phyloP scores from a whole-genome alignment of 1,140 invertebrate species.

The Drosophila orena region DNA sequence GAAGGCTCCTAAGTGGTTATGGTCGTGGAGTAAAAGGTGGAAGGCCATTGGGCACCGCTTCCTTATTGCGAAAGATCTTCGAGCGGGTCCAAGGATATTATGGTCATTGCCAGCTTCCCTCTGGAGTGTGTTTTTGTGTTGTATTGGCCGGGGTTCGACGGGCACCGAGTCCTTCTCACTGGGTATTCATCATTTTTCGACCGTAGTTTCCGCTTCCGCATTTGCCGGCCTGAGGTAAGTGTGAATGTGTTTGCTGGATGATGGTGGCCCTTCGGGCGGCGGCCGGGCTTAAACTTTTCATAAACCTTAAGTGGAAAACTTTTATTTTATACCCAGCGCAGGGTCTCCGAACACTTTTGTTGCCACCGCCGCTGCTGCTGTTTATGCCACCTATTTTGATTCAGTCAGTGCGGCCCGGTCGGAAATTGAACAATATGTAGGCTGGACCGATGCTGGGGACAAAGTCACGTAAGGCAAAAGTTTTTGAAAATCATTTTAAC shows the following conservation, averaged over 20 bases:
- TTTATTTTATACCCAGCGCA: constrained; percentile 72
- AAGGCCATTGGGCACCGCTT: constrained; percentile 1
- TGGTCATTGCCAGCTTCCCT: constrained; percentile 51
- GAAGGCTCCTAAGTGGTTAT: constrained; percentile 59
- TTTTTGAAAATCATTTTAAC: constrained; percentile 78
- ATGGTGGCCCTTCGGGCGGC: background rate
- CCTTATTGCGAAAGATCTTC: constrained; percentile 70
- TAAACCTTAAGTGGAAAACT: constrained; percentile 83
- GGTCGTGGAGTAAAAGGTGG: constrained; percentile 12
- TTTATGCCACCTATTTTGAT: constrained; percentile 75
- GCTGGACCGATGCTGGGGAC: constrained; percentile 38
- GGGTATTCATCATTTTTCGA: constrained; percentile 74
- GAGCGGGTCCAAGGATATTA: constrained; percentile 51
- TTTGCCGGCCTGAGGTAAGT: constrained; percentile 41
- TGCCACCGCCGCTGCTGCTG: constrained; percentile 38
- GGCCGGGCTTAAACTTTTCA: constrained; percentile 72
- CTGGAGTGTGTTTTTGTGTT: constrained; percentile 53
- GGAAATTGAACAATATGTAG: constrained; percentile 71
- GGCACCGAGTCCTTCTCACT: background rate
- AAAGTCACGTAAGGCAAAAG: constrained; percentile 76
- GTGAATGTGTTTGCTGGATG: constrained; percentile 42
- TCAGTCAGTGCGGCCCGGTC: constrained; percentile 35
- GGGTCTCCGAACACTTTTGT: constrained; percentile 26
- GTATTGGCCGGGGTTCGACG: constrained; percentile 17
- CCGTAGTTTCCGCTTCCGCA: constrained; percentile 63